A percentile compares a stretch with the other conserved stretches of the same genome.
These are phyloP conservation scores for Grus americana DNA, from an alignment of 2,113 vertebrate species.

Conservation along the genomic window DNA sequence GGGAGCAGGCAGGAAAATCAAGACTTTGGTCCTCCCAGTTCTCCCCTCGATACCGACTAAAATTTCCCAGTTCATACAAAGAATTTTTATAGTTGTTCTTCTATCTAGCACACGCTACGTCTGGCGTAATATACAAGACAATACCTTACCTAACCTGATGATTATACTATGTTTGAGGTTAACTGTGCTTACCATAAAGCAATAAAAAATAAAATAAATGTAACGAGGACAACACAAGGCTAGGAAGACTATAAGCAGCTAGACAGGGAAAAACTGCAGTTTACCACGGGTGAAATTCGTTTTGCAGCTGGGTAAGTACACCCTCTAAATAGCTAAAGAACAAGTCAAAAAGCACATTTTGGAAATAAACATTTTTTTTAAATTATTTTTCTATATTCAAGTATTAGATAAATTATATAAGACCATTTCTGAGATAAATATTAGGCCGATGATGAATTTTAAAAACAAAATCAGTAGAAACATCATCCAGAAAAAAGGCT, in stretches of 20 bases:
- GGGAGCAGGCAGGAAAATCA: not conserved
- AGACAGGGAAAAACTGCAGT: not conserved
- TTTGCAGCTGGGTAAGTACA: not conserved
- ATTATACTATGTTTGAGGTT: not conserved
- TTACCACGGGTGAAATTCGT: not conserved
- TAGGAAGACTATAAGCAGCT: not conserved
- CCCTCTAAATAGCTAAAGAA: constrained; percentile 35
- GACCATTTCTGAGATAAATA: constrained; percentile 13
- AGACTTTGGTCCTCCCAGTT: constrained; percentile 42
- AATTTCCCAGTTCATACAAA: not conserved
- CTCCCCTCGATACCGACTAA: not conserved
- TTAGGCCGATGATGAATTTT: not conserved
- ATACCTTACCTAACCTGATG: constrained; percentile 17
- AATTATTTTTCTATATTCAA: constrained; percentile 31
- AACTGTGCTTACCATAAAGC: not conserved
- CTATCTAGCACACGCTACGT: not conserved
- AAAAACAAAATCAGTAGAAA: constrained; percentile 40
- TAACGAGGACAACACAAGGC: not conserved
- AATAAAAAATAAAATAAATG: not conserved
- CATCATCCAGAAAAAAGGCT: not conserved
- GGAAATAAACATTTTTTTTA: not conserved
- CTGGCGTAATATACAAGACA: constrained; percentile 1
- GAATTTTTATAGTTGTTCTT: not conserved
- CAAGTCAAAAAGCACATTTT: not conserved
- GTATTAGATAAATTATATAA: constrained; percentile 40